Evolutionary conservation across 2,797 vertebrate species (phyloP).

Genomic region (Dallia pectoralis): DNA sequence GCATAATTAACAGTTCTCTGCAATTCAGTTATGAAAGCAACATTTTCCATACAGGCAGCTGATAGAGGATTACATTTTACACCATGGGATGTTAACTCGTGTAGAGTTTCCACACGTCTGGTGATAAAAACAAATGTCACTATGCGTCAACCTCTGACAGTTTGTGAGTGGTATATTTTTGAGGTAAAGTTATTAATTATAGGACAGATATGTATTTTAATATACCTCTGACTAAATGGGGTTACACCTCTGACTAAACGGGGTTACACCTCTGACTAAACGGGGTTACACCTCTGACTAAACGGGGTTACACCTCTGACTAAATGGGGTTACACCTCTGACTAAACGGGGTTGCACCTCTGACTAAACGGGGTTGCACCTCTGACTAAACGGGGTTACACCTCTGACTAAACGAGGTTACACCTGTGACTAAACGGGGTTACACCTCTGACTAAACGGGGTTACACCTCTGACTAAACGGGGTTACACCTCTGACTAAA

Average conservation of each 20-base stretch:
- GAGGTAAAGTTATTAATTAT: neutral
- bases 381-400: neutral
- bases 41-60: neutral
- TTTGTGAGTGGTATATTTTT: neutral
- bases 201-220: neutral
- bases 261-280: neutral
- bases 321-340: too few species aligned
- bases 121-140: neutral
- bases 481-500: neutral
- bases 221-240: neutral
- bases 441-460: too few species aligned
- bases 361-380: too few species aligned
- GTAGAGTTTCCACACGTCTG: neutral
- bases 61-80: neutral
- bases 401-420: too few species aligned
- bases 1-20: neutral
- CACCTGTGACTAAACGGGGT: neutral
- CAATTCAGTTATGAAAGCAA: neutral
- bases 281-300: neutral
- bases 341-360: neutral
- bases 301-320: neutral
- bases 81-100: neutral
- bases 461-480: neutral
- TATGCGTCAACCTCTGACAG: neutral
- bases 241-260: conserved; percentile 4